Evolutionary conservation across 2,113 vertebrate species (phyloP).

Genomic region (Cygnus atratus): DNA sequence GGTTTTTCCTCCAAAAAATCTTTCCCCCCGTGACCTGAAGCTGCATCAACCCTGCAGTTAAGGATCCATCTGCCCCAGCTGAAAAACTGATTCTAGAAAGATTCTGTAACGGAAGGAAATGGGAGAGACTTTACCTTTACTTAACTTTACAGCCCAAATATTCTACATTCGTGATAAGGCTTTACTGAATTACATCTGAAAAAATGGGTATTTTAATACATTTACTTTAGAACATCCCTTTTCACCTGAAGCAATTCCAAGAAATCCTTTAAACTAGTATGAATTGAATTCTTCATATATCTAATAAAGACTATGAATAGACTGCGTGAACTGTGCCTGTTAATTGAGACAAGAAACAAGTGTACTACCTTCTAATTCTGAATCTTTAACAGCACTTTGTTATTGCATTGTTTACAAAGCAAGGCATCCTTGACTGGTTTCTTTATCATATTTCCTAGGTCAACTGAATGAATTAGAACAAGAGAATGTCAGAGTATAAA

Average conservation of each 20-base stretch:
- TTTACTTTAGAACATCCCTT: neutral
- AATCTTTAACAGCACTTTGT: neutral
- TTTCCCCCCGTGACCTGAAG: neutral
- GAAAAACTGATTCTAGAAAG: neutral
- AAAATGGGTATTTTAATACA: neutral
- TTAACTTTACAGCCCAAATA: neutral
- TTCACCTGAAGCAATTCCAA: neutral
- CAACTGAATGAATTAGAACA: slow-evolving; percentile 51
- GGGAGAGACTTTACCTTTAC: neutral
- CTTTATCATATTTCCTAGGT: slow-evolving; percentile 49
- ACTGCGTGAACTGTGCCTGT: neutral
- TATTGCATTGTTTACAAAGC: slow-evolving; percentile 45
- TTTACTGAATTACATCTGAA: neutral
- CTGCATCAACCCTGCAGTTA: neutral
- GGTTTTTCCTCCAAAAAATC: neutral
- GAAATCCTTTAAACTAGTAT: slow-evolving; percentile 11
- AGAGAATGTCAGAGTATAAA: slow-evolving; percentile 9
- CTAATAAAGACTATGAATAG: neutral
- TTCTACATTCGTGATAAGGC: neutral
- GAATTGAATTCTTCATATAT: neutral
- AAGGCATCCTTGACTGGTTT: slow-evolving; percentile 36
- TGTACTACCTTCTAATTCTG: slow-evolving; percentile 15
- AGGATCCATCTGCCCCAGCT: slow-evolving; percentile 7
- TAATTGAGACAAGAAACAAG: neutral
- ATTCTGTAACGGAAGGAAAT: neutral